Evolutionary conservation across 92 coral and sea anemone species (phyloP), one percentile per base, ranked within the genome.

Genomic region (Epizoanthus scotinus): DNA sequence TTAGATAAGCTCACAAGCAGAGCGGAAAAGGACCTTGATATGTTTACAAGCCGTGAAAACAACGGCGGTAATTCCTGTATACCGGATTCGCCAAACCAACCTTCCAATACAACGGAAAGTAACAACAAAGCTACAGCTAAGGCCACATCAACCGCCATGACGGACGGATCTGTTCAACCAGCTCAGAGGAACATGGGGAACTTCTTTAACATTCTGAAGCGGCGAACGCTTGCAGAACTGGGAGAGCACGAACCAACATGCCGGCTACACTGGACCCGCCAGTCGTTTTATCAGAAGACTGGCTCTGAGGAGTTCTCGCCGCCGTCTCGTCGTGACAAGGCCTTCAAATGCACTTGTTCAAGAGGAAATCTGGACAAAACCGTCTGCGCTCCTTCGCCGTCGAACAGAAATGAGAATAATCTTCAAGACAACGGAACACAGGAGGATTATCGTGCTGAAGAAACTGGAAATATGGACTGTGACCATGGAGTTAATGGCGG

Each of bases 221-320:
- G 78, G 4, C 61, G 24, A 5, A 71, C 78, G 12, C 26, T 71
- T 24, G 78, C 78, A 21, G 61, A 50, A 60, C 62, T 71, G 17
- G 78, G 78, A 10, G 25, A 71, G 17, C 78, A 71, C 17, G 78
- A 71, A 22, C 61, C 15, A 42, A 50, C 78, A 3, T 50, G 78
- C 13, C 78, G 78, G 19, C 22, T 71, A 60, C 78, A 71, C 63
- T 71, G 78, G 78, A 27, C 62, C 26, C 78, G 78, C 18, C 78
- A 71, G 61, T 71, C 78, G 5, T 71, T 71, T 71, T 71, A 27
- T 50, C 78, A 71, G 36, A 71, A 52, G 20, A 53, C 62, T 27
- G 78, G 63, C 44, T 26, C 42, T 25, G 42, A 53, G 15, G 40
- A 26, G 9, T 18, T 71, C 6, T 2, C 42, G 24, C 19, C 38